A percentile compares a stretch with the other conserved stretches of the same genome.
Conservation (phyloP, 2,113 vertebrate species). For the Astur gentilis region DNA sequence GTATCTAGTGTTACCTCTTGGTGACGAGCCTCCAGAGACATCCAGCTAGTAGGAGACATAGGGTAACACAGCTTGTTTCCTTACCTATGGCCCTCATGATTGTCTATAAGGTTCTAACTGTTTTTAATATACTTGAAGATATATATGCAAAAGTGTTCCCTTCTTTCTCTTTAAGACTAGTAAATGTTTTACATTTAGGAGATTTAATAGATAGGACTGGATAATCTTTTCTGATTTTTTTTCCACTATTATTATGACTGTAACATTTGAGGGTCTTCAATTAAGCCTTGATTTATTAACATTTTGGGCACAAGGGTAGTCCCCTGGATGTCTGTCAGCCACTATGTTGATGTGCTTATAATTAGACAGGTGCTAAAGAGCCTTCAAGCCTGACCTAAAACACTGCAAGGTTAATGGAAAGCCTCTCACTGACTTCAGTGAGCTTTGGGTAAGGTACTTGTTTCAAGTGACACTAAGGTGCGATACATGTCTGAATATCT, state of each 20-base stretch:
- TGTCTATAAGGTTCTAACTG: background rate
- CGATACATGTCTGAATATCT: background rate
- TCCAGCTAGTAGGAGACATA: background rate
- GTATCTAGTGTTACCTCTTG: background rate
- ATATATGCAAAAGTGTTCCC: background rate
- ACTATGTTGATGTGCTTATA: background rate
- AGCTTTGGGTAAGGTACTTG: background rate
- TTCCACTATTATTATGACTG: background rate
- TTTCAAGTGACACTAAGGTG: background rate
- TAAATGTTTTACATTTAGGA: background rate
- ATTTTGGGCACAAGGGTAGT: background rate
- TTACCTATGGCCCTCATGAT: background rate
- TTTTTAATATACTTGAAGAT: background rate
- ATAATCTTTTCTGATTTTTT: background rate
- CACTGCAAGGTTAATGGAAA: background rate
- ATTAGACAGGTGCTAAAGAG: background rate
- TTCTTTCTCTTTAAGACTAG: background rate
- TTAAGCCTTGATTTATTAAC: background rate
- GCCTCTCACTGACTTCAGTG: background rate
- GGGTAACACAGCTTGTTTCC: background rate
- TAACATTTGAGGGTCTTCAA: background rate
- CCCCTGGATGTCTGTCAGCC: background rate
- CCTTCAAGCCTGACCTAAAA: background rate
- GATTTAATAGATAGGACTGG: background rate
- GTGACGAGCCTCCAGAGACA: background rate